Percentiles rank a stretch among this genome's conserved stretches.
phyloP scores from a whole-genome alignment of 2,797 vertebrate species.

The Miichthys miiuy region DNA sequence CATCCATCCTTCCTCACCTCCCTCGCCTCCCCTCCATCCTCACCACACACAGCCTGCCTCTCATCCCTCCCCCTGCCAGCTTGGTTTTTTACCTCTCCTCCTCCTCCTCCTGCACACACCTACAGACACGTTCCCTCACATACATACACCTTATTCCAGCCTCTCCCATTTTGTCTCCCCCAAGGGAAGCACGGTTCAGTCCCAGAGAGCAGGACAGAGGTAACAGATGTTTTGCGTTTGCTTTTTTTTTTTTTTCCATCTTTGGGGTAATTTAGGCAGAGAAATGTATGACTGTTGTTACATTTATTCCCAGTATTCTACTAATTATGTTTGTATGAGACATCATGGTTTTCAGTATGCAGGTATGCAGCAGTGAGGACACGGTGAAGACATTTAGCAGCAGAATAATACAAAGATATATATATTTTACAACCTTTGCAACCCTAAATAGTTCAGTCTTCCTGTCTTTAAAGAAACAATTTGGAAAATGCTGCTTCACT shows the following conservation, averaged over 20 bases:
- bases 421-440: neutral
- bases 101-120: neutral
- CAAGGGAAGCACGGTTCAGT: constrained; percentile 45
- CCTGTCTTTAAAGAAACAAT: neutral
- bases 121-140: constrained; percentile 18
- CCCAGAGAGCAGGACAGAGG: constrained; percentile 60
- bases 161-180: constrained; percentile 54
- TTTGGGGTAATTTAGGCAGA: constrained; percentile 48
- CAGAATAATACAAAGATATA: constrained; percentile 17
- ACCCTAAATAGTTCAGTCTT: neutral
- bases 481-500: neutral
- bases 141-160: constrained; percentile 53
- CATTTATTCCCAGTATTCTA: constrained; percentile 46
- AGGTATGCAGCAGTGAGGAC: constrained; percentile 1
- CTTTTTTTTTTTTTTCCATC: constrained; percentile 16
- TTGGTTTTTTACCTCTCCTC: constrained; percentile 37
- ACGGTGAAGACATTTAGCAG: constrained; percentile 13
- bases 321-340: constrained; percentile 53
- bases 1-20: constrained; percentile 79
- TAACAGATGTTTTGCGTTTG: constrained; percentile 68
- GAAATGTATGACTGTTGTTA: constrained; percentile 39
- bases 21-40: constrained; percentile 48
- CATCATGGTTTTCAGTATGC: constrained; percentile 13
- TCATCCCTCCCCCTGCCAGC: constrained; percentile 56
- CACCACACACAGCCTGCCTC: constrained; percentile 45